A percentile compares a stretch with the other conserved stretches of the same genome.
Evolutionary conservation across 2,113 vertebrate species (phyloP).

Genomic region (Electrona antarctica): DNA sequence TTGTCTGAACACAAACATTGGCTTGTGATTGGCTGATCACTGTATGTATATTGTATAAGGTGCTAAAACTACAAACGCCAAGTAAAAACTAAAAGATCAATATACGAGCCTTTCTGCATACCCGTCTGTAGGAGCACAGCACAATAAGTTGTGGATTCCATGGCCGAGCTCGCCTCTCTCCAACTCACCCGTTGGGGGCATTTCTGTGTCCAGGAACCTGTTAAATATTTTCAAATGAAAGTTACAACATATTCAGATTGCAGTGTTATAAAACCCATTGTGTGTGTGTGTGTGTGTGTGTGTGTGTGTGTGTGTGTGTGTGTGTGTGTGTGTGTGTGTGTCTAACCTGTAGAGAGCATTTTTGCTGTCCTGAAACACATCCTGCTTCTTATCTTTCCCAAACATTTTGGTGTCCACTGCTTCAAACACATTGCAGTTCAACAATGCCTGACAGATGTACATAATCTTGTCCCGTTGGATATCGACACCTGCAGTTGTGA

Average conservation of each 20-base stretch:
- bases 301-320: neutral
- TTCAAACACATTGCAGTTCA: conserved; percentile 92
- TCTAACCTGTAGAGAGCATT: conserved; percentile 87
- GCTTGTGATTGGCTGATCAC: no score
- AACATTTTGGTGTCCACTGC: conserved; percentile 85
- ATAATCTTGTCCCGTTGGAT: conserved; percentile 86
- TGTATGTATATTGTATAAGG: no score
- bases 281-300: no score
- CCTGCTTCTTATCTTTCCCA: conserved; percentile 83
- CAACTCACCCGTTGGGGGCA: conserved; percentile 58
- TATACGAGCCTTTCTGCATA: neutral
- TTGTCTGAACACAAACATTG: no score
- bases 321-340: no score
- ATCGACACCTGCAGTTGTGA: conserved; percentile 35
- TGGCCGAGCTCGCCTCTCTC: conserved; percentile 76
- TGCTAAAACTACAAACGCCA: no score
- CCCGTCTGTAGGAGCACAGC: conserved; percentile 45
- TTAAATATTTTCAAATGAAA: neutral
- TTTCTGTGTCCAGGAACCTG: conserved; percentile 79
- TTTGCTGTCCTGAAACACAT: conserved; percentile 88
- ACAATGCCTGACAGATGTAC: conserved; percentile 88
- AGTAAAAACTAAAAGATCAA: no score
- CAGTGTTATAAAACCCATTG: neutral
- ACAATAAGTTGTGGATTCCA: conserved; percentile 60
- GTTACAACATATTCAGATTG: neutral